Percentiles rank a stretch among this genome's conserved stretches.
These are phyloP conservation scores for Oligia fasciuncula DNA, from an alignment of 2,888 invertebrate genomes.

Conservation along the genomic window DNA sequence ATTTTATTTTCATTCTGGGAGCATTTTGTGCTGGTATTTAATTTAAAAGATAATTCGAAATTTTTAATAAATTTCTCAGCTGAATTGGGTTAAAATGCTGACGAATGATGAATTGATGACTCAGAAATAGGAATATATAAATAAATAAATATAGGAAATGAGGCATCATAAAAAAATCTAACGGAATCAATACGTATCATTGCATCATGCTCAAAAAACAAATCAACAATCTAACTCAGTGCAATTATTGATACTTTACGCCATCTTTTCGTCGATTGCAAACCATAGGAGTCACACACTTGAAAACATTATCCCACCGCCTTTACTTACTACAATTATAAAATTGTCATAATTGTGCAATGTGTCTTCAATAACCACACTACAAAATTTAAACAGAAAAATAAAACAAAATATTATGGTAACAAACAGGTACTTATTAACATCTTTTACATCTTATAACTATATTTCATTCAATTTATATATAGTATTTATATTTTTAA, in stretches of 20 bases:
- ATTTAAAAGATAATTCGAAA: neutral
- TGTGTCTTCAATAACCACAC: constrained; percentile 15
- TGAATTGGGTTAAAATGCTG: constrained; percentile 1
- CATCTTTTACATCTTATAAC: neutral
- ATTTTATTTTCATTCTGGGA: constrained; percentile 8
- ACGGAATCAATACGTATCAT: constrained; percentile 4
- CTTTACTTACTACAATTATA: neutral
- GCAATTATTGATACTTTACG: neutral
- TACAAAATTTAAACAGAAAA: constrained; percentile 32
- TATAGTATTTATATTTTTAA: constrained; percentile 25
- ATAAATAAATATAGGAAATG: no score
- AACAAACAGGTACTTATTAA: neutral
- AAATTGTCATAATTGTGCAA: constrained; percentile 24
- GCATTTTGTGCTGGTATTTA: constrained; percentile 34
- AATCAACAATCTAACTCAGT: constrained; percentile 27
- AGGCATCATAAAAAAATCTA: neutral
- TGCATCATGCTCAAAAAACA: constrained; percentile 37
- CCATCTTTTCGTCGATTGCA: neutral
- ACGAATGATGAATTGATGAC: constrained; percentile 14
- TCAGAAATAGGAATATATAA: neutral
- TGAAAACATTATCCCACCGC: constrained; percentile 13
- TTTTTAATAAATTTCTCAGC: neutral
- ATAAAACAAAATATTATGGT: constrained; percentile 9
- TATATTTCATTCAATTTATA: constrained; percentile 22
- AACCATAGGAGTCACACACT: constrained; percentile 13